Evolutionary conservation across 2,113 vertebrate genomes (phyloP).

Genomic region (Candoia aspera): DNA sequence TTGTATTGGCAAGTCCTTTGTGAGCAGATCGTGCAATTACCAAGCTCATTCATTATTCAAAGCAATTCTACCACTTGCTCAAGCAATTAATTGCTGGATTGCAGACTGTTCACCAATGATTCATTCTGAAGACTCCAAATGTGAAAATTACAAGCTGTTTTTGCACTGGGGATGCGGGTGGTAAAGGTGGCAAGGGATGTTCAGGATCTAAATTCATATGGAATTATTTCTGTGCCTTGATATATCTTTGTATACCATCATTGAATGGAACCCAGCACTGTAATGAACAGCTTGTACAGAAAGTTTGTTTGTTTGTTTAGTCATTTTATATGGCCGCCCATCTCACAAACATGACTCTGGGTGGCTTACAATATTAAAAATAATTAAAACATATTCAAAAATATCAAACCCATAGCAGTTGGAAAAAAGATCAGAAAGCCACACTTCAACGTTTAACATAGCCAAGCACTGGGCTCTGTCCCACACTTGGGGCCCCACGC

Average conservation of each 20-base stretch:
- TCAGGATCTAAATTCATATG: neutral
- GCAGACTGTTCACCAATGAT: constrained; percentile 34
- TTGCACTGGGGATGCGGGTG: neutral
- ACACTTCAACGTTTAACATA: neutral
- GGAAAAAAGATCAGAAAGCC: neutral
- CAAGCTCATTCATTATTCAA: constrained; percentile 37
- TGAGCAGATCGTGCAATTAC: constrained; percentile 32
- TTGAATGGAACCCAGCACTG: neutral
- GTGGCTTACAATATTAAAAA: neutral
- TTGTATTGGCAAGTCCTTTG: constrained; percentile 25
- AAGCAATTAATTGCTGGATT: constrained; percentile 31
- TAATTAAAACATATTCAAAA: neutral
- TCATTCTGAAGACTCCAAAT: constrained; percentile 15
- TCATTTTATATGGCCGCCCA: neutral
- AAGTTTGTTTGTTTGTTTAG: neutral
- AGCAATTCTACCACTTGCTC: constrained; percentile 14
- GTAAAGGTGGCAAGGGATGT: neutral
- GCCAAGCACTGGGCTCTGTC: neutral
- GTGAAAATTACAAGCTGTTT: constrained; percentile 25
- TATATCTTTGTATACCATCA: neutral
- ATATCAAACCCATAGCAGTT: neutral
- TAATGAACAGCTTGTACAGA: neutral
- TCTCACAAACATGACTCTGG: neutral
- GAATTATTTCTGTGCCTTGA: neutral
- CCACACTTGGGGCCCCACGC: neutral